These are phyloP conservation scores for Vanessa cardui DNA, from an alignment of 2,888 invertebrate species.

Conservation along the genomic window DNA sequence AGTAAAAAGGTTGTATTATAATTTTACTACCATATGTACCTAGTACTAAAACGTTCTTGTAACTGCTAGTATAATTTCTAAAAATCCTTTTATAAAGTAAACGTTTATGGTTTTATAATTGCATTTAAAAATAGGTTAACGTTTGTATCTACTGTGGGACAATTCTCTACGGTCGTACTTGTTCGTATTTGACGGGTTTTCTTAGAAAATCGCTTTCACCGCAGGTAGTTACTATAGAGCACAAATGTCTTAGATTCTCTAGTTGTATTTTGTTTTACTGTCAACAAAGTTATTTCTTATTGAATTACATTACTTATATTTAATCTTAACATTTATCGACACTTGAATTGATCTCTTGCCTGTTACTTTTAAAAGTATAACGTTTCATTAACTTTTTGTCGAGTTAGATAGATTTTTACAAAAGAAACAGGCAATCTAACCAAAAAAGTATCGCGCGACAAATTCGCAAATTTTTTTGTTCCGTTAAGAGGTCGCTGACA, in stretches of 20 bases:
- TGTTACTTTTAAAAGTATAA: neutral
- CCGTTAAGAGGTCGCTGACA: conserved; percentile 34
- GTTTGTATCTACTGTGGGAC: conserved; percentile 27
- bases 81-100: neutral
- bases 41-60: too few relatives aligned
- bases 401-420: neutral
- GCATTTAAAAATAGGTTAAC: conserved; percentile 24
- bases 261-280: neutral
- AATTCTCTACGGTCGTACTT: conserved; percentile 28
- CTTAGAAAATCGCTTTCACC: conserved; percentile 75
- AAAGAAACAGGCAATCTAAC: conserved; percentile 14
- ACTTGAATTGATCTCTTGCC: neutral
- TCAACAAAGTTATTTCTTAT: neutral
- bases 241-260: neutral
- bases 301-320: too few relatives aligned
- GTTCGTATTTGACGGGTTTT: conserved; percentile 51
- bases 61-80: neutral
- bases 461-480: conserved; percentile 28
- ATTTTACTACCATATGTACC: too few relatives aligned
- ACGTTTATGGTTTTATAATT: conserved; percentile 14
- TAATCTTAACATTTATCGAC: too few relatives aligned
- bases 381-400: conserved; percentile 8
- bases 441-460: conserved; percentile 28
- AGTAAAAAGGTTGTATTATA: too few relatives aligned
- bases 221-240: conserved; percentile 45